phyloP scores from a whole-genome alignment of 2,888 invertebrate species.

The Achlya flavicornis region DNA sequence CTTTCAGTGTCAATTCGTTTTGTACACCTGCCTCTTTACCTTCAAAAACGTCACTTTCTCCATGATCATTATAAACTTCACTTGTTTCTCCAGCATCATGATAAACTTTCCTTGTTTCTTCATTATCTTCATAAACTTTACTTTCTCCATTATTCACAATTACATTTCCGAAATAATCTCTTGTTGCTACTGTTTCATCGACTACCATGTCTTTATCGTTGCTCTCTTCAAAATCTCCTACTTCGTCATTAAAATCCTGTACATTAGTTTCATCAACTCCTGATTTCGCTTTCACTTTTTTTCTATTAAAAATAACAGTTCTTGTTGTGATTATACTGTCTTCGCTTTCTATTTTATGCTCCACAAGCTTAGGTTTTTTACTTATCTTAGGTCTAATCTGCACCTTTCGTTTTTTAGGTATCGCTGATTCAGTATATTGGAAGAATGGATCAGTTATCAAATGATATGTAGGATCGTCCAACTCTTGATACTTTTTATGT shows the following conservation, averaged over 20 bases:
- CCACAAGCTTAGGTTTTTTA: neutral
- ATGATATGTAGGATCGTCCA: neutral
- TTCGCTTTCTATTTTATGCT: neutral
- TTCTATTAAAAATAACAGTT: neutral
- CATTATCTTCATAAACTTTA: too few species aligned
- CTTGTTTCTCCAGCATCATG: neutral
- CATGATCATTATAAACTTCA: too few species aligned
- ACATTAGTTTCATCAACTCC: neutral
- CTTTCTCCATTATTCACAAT: too few species aligned
- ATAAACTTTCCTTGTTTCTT: too few species aligned
- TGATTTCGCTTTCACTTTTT: neutral
- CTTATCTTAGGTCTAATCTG: neutral
- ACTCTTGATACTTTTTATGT: neutral
- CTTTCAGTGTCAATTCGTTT: neutral
- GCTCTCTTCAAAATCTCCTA: too few species aligned
- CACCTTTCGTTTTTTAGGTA: neutral
- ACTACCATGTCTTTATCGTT: neutral
- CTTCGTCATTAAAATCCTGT: neutral
- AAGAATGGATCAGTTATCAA: neutral
- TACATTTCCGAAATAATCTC: too few species aligned
- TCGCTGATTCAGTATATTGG: neutral
- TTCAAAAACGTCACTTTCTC: neutral
- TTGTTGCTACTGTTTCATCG: too few species aligned
- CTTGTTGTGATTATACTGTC: neutral
- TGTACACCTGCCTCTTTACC: neutral